Conservation (phyloP, 1,140 invertebrate species). For the Cydia amplana region DNA sequence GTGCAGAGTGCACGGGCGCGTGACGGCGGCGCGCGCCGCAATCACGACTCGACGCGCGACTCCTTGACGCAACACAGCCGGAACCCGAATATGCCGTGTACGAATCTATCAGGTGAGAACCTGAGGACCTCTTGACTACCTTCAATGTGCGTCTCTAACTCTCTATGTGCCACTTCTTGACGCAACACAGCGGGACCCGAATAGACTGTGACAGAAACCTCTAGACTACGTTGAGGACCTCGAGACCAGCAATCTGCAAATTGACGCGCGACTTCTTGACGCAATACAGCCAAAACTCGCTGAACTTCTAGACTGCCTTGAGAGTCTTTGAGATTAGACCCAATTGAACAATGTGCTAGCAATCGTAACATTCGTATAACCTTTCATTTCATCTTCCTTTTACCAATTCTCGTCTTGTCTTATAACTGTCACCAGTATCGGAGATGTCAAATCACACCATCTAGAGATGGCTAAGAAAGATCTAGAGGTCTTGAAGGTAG, state of each 20-base stretch:
- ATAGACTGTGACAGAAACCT: constrained; percentile 2
- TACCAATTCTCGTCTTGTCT: too few relatives aligned
- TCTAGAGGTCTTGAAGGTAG: too few relatives aligned
- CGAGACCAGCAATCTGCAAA: constrained; percentile 37
- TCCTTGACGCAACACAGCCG: constrained; percentile 57
- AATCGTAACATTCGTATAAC: too few relatives aligned
- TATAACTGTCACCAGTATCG: too few relatives aligned
- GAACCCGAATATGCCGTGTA: constrained; percentile 35
- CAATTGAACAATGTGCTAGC: too few relatives aligned
- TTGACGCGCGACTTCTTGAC: constrained; percentile 61
- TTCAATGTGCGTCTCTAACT: background rate
- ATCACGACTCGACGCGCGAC: constrained; percentile 66
- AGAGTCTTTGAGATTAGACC: background rate
- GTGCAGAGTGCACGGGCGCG: constrained; percentile 65
- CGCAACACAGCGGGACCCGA: constrained; percentile 50
- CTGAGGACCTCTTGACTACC: background rate
- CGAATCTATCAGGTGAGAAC: background rate
- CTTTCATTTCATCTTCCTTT: too few relatives aligned
- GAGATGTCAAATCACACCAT: too few relatives aligned
- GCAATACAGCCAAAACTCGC: constrained; percentile 45
- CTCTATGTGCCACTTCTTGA: constrained; percentile 60
- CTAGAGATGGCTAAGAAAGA: too few relatives aligned
- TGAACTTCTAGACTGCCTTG: background rate
- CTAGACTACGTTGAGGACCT: too few relatives aligned
- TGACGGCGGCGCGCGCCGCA: constrained; percentile 67